Evolutionary conservation across 2,113 vertebrate genomes (phyloP).

Genomic region (Callopanchax toddi): DNA sequence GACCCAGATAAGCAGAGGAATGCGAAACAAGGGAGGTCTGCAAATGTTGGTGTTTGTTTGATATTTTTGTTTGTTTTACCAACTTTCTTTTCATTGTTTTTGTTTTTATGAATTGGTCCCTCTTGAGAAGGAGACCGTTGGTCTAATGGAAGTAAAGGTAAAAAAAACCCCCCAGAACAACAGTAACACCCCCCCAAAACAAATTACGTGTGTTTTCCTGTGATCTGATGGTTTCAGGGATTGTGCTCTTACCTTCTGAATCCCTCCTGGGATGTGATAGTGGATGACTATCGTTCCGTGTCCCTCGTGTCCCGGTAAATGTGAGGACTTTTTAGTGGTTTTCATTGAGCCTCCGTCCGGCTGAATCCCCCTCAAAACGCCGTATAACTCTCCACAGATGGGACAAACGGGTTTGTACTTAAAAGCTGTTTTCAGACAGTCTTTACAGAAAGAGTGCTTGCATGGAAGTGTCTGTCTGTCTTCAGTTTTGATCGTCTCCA

Average conservation of each 20-base stretch:
- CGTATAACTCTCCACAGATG: slow-evolving; percentile 74
- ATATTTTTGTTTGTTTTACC: too few species aligned
- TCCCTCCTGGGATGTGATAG: slow-evolving; percentile 72
- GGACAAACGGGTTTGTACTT: slow-evolving; percentile 76
- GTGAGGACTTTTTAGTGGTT: rapidly evolving
- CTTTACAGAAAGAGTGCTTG: slow-evolving; percentile 76
- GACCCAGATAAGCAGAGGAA: too few species aligned
- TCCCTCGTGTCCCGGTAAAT: slow-evolving; percentile 71
- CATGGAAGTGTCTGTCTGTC: slow-evolving; percentile 63
- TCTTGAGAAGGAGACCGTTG: too few species aligned
- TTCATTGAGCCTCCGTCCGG: slow-evolving; percentile 70
- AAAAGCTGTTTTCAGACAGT: slow-evolving; percentile 72
- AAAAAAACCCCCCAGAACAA: too few species aligned
- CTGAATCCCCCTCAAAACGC: slow-evolving; percentile 71
- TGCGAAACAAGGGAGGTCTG: too few species aligned
- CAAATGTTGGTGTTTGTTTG: too few species aligned
- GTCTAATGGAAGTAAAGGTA: too few species aligned
- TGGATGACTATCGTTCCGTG: slow-evolving; percentile 65
- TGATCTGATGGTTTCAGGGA: too few species aligned
- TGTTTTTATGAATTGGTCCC: too few species aligned
- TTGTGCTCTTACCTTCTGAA: slow-evolving; percentile 70
- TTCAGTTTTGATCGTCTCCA: slow-evolving; percentile 59
- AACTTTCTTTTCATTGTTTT: too few species aligned
- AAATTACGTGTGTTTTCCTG: too few species aligned
- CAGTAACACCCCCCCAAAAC: too few species aligned